These are phyloP conservation scores for Synanthedon andrenaeformis DNA, from an alignment of 2,888 invertebrate species.

Conservation along the genomic window DNA sequence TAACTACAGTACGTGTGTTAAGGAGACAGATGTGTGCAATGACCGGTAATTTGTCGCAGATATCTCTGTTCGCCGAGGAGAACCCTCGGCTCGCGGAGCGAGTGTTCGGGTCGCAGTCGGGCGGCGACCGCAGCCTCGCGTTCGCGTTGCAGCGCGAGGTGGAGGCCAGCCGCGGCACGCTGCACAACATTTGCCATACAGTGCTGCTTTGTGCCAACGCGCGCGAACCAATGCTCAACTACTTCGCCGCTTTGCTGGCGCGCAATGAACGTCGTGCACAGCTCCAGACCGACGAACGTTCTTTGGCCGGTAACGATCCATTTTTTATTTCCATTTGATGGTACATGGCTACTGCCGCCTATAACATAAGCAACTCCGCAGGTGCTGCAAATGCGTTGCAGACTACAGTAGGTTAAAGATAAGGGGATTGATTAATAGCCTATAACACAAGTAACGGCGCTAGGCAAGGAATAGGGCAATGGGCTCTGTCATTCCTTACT, in stretches of 20 bases:
- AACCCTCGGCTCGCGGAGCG: conserved; percentile 89
- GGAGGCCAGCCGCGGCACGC: conserved; percentile 79
- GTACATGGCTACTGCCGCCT: no score
- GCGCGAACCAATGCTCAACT: conserved; percentile 82
- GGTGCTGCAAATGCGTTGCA: no score
- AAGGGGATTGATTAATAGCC: no score
- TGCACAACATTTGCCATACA: conserved; percentile 86
- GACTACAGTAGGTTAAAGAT: no score
- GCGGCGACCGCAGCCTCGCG: conserved; percentile 75
- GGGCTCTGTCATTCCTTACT: no score
- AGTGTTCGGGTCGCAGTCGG: conserved; percentile 66
- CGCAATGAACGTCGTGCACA: conserved; percentile 90
- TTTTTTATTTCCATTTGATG: neutral
- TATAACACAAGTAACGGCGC: no score
- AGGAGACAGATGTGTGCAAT: no score
- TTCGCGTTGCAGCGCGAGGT: conserved; percentile 82
- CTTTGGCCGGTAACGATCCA: conserved; percentile 73
- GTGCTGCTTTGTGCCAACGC: conserved; percentile 85
- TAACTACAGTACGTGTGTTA: no score
- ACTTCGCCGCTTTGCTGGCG: conserved; percentile 81
- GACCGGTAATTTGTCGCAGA: conserved; percentile 20
- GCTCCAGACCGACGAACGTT: conserved; percentile 88
- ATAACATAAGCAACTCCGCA: no score
- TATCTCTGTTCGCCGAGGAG: conserved; percentile 93
- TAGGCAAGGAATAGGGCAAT: no score